These are phyloP conservation scores for Crenichthys baileyi DNA, from an alignment of 2,797 vertebrate genomes.

Conservation along the genomic window DNA sequence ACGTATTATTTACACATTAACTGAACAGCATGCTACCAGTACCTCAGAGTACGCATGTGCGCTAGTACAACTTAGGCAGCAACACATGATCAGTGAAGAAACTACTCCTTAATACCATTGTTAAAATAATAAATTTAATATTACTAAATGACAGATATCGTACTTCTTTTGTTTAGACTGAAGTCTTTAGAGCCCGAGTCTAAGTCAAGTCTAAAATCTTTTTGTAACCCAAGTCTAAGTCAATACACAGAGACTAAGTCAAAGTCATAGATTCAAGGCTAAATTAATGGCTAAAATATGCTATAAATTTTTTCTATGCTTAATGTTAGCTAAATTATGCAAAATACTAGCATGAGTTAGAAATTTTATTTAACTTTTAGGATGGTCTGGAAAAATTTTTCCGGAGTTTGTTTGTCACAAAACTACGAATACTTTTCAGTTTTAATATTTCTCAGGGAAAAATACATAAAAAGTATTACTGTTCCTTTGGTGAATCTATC, in stretches of 20 bases:
- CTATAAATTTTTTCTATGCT: not conserved
- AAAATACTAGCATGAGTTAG: not conserved
- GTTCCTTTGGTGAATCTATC: slow-evolving; percentile 21
- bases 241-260: not conserved
- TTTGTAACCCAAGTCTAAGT: not conserved
- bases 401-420: not conserved
- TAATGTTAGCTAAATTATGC: not conserved
- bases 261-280: not conserved
- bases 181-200: not conserved
- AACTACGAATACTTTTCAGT: no score
- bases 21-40: not conserved
- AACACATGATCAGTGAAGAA: not conserved
- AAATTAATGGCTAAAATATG: not conserved
- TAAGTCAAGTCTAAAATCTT: not conserved
- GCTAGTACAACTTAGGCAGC: not conserved
- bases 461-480: not conserved
- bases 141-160: not conserved
- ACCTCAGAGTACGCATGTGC: not conserved
- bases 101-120: not conserved
- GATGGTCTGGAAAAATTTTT: not conserved
- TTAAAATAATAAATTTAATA: not conserved
- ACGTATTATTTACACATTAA: not conserved
- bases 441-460: not conserved
- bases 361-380: no score
- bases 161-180: not conserved